Evolutionary conservation across 2,113 vertebrate species (phyloP).

Genomic region (Apeltes quadracus): DNA sequence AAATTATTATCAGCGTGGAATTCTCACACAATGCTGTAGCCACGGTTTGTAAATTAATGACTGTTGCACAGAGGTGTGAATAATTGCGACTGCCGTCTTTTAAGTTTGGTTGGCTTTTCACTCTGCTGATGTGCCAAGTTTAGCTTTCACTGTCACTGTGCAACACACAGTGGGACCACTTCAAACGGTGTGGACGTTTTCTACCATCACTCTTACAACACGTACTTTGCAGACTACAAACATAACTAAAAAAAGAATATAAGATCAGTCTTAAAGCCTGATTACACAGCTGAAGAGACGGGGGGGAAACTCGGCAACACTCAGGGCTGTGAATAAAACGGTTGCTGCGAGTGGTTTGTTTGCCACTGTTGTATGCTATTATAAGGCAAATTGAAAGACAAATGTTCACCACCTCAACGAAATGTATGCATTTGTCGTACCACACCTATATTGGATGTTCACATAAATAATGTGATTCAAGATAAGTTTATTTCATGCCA

Average conservation of each 20-base stretch:
- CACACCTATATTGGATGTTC: not conserved
- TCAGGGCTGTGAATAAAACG: slow-evolving; percentile 38
- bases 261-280: slow-evolving; percentile 16
- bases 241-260: slow-evolving; percentile 49
- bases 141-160: slow-evolving; percentile 48
- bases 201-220: slow-evolving; percentile 34
- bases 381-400: not conserved
- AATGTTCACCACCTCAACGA: not conserved
- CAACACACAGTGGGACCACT: slow-evolving; percentile 31
- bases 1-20: slow-evolving; percentile 41
- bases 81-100: slow-evolving; percentile 26
- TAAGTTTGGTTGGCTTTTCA: slow-evolving; percentile 5
- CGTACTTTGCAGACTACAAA: slow-evolving; percentile 29
- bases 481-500: slow-evolving; percentile 1
- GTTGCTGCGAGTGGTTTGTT: slow-evolving; percentile 10
- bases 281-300: slow-evolving; percentile 26
- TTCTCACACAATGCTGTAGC: slow-evolving; percentile 36
- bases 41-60: slow-evolving; percentile 71
- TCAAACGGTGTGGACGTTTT: slow-evolving; percentile 46
- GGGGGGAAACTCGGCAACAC: slow-evolving; percentile 33
- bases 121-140: slow-evolving; percentile 43
- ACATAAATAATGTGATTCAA: not conserved
- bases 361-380: slow-evolving; percentile 17
- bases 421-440: not conserved
- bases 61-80: slow-evolving; percentile 44